Percentiles rank a stretch among this genome's conserved stretches.
These are phyloP conservation scores for Albula glossodonta DNA, from an alignment of 2,113 vertebrate genomes.

Conservation along the genomic window DNA sequence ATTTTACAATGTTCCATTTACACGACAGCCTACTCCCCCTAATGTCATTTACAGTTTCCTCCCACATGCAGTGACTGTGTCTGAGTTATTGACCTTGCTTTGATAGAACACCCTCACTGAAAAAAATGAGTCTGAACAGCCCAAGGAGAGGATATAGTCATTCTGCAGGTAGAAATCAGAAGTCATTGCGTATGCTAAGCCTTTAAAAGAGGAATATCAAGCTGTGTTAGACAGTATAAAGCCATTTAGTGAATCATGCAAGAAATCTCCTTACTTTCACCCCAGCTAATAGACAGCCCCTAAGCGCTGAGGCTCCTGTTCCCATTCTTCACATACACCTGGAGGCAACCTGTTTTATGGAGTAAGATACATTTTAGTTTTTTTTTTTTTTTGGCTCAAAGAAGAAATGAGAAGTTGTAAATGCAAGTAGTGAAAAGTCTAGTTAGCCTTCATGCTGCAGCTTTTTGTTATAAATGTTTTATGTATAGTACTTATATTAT, in stretches of 20 bases:
- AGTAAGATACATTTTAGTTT: no score
- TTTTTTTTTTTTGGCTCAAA: no score
- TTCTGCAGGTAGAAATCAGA: slow-evolving; percentile 12
- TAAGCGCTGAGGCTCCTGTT: no score
- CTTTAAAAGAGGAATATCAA: neutral
- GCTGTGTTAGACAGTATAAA: neutral
- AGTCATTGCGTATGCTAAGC: neutral
- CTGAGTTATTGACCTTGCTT: neutral
- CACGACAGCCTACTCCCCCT: neutral
- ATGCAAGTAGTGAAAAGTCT: no score
- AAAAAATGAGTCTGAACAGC: neutral
- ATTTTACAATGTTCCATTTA: neutral
- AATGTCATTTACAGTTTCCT: neutral
- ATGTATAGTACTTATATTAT: no score
- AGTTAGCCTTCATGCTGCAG: no score
- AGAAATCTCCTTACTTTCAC: neutral
- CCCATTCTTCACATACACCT: neutral
- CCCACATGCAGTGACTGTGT: slow-evolving; percentile 9
- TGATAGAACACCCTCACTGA: neutral
- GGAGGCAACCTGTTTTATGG: neutral
- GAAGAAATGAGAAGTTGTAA: no score
- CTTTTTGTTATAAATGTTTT: no score
- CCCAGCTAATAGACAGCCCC: neutral
- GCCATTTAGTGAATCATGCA: neutral
- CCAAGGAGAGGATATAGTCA: neutral